Evolutionary conservation across 2,888 invertebrate species (phyloP), one percentile per base, ranked within the genome.

Genomic region (Pogonocherus hispidulus): DNA sequence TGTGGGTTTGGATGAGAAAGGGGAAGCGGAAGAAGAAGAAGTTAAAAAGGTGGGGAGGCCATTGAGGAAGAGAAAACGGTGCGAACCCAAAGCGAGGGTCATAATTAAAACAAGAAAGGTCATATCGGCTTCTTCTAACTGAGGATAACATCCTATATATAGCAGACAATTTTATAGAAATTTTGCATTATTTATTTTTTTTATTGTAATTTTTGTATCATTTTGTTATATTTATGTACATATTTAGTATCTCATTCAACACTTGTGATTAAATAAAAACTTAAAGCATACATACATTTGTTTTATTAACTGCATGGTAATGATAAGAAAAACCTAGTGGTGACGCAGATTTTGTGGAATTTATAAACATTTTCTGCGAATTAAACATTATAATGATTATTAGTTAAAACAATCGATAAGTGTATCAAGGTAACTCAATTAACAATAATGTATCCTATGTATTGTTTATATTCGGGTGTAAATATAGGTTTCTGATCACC

Each of bases 51-150:
- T 70, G 6, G 68, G 65, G 9, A 78, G 80, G 64, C 78, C 78
- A 14, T 51, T 80, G 32, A 76, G 82, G 62, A 82, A 82, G 70
- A 63, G 82, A 23, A 81, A 80, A 66, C 73, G 74, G 5, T 71
- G 70, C 20, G 80, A 80, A 18, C 71, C 76, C 4, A 78, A 76
- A 68, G 51, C 67, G n/a, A 76, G 76, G 57, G 64, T 76, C 52
- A 35, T 73, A 27, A 56, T 78, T 27, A 82, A 81, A 62, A 76
- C 73, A 32, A 80, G 78, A 69, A 81, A 79, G 68, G 70, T 76
- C 62, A 65, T 77, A 35, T 71, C 77, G 11, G 70, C 63, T 62
- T 51, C 62, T 37, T 62, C 62, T 2, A 62, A 35, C 11, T 62
- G 32, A 59, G 47, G n/a, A 44, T 18, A 4, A 19, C 4, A 49